phyloP scores from a whole-genome alignment of 1,140 invertebrate genomes.

The Micrasema minimum region DNA sequence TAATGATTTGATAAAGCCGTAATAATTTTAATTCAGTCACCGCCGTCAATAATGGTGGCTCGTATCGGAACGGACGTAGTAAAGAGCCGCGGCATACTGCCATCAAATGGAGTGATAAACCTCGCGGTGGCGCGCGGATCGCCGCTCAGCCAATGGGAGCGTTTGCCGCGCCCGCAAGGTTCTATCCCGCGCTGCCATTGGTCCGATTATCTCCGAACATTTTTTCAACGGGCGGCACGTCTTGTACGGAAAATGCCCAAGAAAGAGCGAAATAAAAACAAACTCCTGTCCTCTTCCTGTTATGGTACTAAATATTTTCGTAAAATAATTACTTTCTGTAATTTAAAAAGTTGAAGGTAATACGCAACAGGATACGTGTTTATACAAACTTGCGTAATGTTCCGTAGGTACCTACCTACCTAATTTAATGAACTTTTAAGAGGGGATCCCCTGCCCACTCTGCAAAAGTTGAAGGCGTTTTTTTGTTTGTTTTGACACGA shows the following conservation, averaged over 20 bases:
- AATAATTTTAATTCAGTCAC: constrained; percentile 16
- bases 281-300: constrained; percentile 3
- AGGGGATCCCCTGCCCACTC: too few relatives aligned
- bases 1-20: constrained; percentile 38
- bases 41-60: constrained; percentile 15
- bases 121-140: constrained; percentile 29
- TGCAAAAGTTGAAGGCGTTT: too few relatives aligned
- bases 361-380: too few relatives aligned
- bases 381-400: too few relatives aligned
- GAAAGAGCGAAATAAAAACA: constrained; percentile 28
- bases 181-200: constrained; percentile 20
- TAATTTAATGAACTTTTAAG: too few relatives aligned
- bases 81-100: constrained; percentile 38
- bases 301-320: too few relatives aligned
- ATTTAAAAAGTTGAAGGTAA: too few relatives aligned
- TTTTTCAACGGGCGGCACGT: constrained; percentile 30
- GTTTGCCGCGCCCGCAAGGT: constrained; percentile 31
- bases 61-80: constrained; percentile 39
- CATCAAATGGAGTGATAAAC: constrained; percentile 38
- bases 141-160: constrained; percentile 24
- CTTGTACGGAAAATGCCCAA: constrained; percentile 31
- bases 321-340: too few relatives aligned
- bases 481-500: too few relatives aligned
- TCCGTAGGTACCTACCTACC: too few relatives aligned
- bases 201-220: constrained; percentile 13